Percentiles rank a stretch among this genome's conserved stretches.
Evolutionary conservation across 2,888 invertebrate species (phyloP).

Genomic region (Cinara cedri): DNA sequence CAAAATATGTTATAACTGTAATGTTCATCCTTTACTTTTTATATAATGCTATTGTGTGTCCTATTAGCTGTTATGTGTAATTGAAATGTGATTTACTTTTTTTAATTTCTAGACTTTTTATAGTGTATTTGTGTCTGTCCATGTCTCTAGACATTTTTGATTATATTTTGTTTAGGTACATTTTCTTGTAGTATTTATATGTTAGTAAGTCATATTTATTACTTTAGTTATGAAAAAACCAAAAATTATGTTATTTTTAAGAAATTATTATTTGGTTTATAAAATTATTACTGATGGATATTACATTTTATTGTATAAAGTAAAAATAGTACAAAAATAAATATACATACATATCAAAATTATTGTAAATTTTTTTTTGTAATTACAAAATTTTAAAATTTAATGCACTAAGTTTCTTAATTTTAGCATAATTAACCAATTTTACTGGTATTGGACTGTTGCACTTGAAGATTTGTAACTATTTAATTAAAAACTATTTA

Average conservation of each 20-base stretch:
- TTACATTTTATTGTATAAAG: slow-evolving; percentile 8
- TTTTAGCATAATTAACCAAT: background rate
- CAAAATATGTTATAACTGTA: slow-evolving; percentile 24
- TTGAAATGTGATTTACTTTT: slow-evolving; percentile 55
- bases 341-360: slow-evolving; percentile 40
- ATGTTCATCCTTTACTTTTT: slow-evolving; percentile 45
- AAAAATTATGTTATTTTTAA: slow-evolving; percentile 42
- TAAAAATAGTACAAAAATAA: slow-evolving; percentile 17
- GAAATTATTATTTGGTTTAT: slow-evolving; percentile 3
- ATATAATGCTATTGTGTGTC: slow-evolving; percentile 49
- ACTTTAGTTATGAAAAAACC: slow-evolving; percentile 14
- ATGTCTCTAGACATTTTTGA: slow-evolving; percentile 7
- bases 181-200: slow-evolving; percentile 50
- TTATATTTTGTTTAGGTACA: slow-evolving; percentile 39
- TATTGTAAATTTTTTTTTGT: slow-evolving; percentile 14
- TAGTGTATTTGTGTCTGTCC: slow-evolving; percentile 19
- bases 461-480: background rate
- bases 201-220: slow-evolving; percentile 16
- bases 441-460: background rate
- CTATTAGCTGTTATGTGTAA: slow-evolving; percentile 55
- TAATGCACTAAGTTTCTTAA: background rate
- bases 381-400: slow-evolving; percentile 3
- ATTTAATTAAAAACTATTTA: background rate
- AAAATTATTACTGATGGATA: slow-evolving; percentile 29
- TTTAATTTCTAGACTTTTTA: slow-evolving; percentile 28